Base-by-base conservation (phyloP, 2,888 invertebrate species). In the Sinelater perroti region DNA sequence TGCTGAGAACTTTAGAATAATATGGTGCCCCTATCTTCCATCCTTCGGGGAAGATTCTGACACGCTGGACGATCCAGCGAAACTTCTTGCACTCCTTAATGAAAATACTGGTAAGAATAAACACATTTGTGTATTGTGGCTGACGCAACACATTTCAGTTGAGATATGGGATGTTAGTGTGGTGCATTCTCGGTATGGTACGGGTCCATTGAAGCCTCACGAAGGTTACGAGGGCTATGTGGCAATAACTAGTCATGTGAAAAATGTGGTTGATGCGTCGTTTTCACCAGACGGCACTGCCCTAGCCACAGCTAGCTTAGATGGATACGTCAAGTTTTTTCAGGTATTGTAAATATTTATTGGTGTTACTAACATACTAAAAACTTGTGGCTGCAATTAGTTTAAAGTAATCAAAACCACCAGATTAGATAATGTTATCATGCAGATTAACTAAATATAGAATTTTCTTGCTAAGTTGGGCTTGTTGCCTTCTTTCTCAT, bases 231-330 rank as follows among this genome's bases (percentile, higher is more conserved):
- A 81, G 26, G 82, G 82, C n/a, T 81, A 78, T 66, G 78, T 84
- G 46, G 83, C 83, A 74, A 83, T 87, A 52, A 79, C 78, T 60
- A 83, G 86, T 56, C 86, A 87, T 69, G 77, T 81, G 0, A 80
- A 85, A 70, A 82, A 85, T 14, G 87, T 96, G 44, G 86, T 91
- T 10, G 93, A 93, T 80, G 93, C 93, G 7, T 88, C 93, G 24
- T 91, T 97, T 77, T 93, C 95, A 35, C 95, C 96, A 0, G 97
- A 97, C 81, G 97, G 95, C 20, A 93, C 94, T 11, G 96, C 96
- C 6, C 84, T 97, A 54, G 95, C 96, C 35, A 93, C 95, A 28
- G 95, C 94, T 20, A 89, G 91, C 70, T 81, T 85, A 0, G 95
- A 95, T 78, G 97, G 97, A 45, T 85, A 87, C 71, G 93, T 97